phyloP scores from a whole-genome alignment of 53 echinoderm and acorn worm genomes.

The Hippasteria phrygiana region DNA sequence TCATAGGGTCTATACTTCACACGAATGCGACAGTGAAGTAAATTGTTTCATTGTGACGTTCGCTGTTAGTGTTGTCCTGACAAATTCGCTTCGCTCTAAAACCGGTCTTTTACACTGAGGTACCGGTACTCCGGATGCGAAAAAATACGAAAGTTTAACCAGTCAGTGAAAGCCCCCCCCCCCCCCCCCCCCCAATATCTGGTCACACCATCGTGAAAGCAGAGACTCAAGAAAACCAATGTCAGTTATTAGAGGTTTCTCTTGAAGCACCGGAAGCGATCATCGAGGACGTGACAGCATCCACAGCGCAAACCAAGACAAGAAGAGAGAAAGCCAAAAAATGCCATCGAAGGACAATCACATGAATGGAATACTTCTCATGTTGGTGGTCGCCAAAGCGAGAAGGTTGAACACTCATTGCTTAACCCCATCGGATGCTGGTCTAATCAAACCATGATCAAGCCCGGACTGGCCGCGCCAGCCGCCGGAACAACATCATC shows the following conservation, averaged over 20 bases:
- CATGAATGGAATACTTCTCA: constrained; percentile 37
- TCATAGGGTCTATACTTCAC: no score
- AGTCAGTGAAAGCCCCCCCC: no score
- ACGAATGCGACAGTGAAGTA: no score
- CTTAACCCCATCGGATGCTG: constrained; percentile 40
- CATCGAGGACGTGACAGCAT: constrained; percentile 8
- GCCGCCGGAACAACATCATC: constrained; percentile 33
- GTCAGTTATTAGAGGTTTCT: neutral
- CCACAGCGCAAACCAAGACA: neutral
- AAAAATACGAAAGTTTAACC: no score
- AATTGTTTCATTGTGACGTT: no score
- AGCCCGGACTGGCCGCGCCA: neutral
- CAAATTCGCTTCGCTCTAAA: no score
- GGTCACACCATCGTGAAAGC: no score
- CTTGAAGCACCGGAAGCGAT: neutral
- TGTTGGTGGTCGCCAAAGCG: constrained; percentile 44
- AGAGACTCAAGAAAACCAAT: neutral
- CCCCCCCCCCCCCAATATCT: no score
- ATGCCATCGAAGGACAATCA: neutral
- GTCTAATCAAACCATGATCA: constrained; percentile 12
- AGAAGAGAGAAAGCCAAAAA: neutral
- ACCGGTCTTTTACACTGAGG: no score
- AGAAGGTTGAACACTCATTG: constrained; percentile 59
- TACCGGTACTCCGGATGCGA: no score
- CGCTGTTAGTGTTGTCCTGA: no score